Base-by-base conservation (phyloP, 2,797 vertebrate genomes). In the Podarcis lilfordi region DNA sequence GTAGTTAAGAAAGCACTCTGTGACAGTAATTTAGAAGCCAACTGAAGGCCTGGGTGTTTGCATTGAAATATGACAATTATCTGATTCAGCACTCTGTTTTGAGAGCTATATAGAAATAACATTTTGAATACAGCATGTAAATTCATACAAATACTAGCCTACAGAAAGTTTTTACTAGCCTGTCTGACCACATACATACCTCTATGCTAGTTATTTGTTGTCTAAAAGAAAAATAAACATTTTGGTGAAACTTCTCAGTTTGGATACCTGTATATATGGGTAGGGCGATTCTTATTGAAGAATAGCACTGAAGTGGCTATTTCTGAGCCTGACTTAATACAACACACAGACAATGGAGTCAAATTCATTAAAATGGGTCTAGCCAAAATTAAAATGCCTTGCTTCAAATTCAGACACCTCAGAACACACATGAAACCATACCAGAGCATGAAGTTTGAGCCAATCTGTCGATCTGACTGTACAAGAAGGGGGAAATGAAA, bases 41-140 rank as follows among this genome's bases (percentile, higher is more conserved):
- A 89, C 81, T 69, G 93, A 93, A 91, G 86, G 88, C 84, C 83
- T 95, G 95, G 87, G 88, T 94, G 92, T 87, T 74, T 94, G 86
- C 86, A 88, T 86, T 92, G 90, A 96, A 91, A 95, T 94, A 64
- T 90, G 88, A 89, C 90, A 93, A n/a, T 61, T 81, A 81, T 94
- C 82, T 91, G 64, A 92, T 84, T 93, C 89, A 96, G 92, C 85
- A 89, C 64, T 90, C 85, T 74, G 86, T 91, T 86, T 90, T 89
- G 92, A 88, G 80, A 93, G 85, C 87, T 90, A 94, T 84, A 84
- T 91, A 88, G 86, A 94, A 91, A 90, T 84, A 74, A 40, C 3
- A 27, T 71, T 68, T 86, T 89, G 64, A 91, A 92, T 78, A 82
- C 89, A 86, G 85, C 83, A 88, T 93, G 93, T 88, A 61, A 84